These are phyloP conservation scores for human (Homo sapiens) DNA, from an alignment of 2,113 vertebrate genomes.

Conservation along the genomic window GRCh38 chr16:85135001-85135500, in stretches of 20 bases:
- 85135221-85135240: not conserved
- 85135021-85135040: not conserved
- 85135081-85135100: not conserved
- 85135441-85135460: not conserved
- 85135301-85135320: fast-evolving
- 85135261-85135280: not conserved
- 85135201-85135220: not conserved
- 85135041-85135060: not conserved
- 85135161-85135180: fast-evolving
- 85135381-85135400: fast-evolving
- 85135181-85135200: not conserved
- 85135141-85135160: not conserved
- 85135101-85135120: not conserved
- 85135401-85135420: fast-evolving
- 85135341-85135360: fast-evolving
- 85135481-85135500: not conserved
- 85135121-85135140: not conserved
- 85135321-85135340: not conserved
- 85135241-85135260: too few relatives aligned
- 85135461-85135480: fast-evolving
- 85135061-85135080: not conserved
- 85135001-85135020: conserved; percentile 6
- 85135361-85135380: fast-evolving
- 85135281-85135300: not conserved
- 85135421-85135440: fast-evolving